phyloP scores from a whole-genome alignment of 1,140 invertebrate species.

The Akabosia matsudoensis region DNA sequence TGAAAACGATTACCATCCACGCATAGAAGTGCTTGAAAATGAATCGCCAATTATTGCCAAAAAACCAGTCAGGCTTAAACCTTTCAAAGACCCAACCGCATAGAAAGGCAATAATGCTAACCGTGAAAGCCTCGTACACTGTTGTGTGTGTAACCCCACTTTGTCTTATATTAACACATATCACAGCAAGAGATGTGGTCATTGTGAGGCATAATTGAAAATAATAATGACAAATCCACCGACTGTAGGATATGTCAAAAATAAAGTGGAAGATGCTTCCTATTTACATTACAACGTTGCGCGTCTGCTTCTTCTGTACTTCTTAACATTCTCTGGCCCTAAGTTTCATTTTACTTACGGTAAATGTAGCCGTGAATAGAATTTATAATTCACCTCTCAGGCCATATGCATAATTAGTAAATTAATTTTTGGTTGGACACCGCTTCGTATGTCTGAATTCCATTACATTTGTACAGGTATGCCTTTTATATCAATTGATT shows the following conservation, averaged over 20 bases:
- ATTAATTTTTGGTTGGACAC: background rate
- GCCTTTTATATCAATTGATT: too few species aligned
- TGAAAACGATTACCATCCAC: too few species aligned
- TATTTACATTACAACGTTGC: too few species aligned
- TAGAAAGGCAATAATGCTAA: background rate
- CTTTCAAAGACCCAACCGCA: too few species aligned
- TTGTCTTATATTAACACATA: background rate
- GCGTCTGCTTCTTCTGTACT: background rate
- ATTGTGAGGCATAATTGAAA: background rate
- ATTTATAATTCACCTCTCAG: slow-evolving; percentile 3
- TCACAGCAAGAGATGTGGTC: background rate
- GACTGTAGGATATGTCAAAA: background rate
- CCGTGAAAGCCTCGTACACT: background rate
- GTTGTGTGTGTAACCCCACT: background rate
- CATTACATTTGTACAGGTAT: background rate
- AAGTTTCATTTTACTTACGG: background rate
- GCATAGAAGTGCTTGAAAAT: too few species aligned
- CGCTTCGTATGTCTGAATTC: background rate
- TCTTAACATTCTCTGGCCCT: too few species aligned
- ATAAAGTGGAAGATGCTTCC: background rate
- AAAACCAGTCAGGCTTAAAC: too few species aligned
- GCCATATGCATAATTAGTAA: background rate
- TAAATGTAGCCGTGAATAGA: background rate
- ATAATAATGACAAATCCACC: background rate
- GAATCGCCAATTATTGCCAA: too few species aligned